phyloP scores from a whole-genome alignment of 2,888 invertebrate genomes.

The Dendrolimus pini region DNA sequence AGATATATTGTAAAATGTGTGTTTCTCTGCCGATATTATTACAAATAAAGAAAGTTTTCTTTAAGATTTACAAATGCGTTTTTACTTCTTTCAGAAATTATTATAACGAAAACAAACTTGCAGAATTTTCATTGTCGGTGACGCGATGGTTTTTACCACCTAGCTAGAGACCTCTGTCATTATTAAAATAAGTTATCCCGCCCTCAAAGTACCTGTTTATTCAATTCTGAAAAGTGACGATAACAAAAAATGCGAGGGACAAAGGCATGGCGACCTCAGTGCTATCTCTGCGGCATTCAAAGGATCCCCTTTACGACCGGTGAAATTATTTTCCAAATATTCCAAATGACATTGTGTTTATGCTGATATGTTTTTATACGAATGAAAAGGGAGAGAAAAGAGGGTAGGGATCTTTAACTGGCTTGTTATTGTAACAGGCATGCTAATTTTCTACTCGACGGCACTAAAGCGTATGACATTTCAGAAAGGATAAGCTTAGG shows the following conservation, averaged over 20 bases:
- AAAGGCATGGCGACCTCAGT: not conserved
- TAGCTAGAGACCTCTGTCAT: not conserved
- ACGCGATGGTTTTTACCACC: not conserved
- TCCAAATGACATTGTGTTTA: slow-evolving; percentile 1
- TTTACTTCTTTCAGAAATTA: too few relatives aligned
- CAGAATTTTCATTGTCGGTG: not conserved
- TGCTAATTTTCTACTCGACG: too few relatives aligned
- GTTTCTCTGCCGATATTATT: too few relatives aligned
- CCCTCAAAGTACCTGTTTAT: not conserved
- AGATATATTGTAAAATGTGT: too few relatives aligned
- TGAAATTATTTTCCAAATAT: slow-evolving; percentile 3
- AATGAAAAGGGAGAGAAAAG: too few relatives aligned
- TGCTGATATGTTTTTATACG: not conserved
- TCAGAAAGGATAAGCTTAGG: too few relatives aligned
- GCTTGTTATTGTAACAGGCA: too few relatives aligned
- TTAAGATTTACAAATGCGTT: too few relatives aligned
- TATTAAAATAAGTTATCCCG: not conserved
- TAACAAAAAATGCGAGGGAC: not conserved
- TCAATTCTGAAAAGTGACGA: not conserved
- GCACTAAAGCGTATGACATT: too few relatives aligned
- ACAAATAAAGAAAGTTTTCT: too few relatives aligned
- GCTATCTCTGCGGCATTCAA: not conserved
- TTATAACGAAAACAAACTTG: too few relatives aligned
- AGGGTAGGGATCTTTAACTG: too few relatives aligned
- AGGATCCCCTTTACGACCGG: not conserved